A percentile compares a stretch with the other conserved stretches of the same genome.
Conservation (phyloP, 2,113 vertebrate genomes). For the Trogon surrucura region DNA sequence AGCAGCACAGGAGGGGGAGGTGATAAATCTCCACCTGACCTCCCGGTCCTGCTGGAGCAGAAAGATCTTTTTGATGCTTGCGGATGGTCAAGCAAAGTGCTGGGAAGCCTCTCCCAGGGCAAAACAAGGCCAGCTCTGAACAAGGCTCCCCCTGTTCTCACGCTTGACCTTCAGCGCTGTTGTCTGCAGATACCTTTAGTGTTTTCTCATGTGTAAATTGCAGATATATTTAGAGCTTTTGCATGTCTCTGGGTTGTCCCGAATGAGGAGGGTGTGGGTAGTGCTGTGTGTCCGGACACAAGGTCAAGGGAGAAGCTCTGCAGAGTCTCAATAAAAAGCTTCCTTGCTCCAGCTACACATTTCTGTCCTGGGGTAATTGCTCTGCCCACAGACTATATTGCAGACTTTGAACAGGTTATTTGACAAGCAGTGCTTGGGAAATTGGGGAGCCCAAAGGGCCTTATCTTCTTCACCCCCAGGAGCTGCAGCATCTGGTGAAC, state of each 20-base stretch:
- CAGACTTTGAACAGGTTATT: background rate
- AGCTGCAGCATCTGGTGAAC: background rate
- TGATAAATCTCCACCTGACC: background rate
- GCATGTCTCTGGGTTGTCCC: background rate
- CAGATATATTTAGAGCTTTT: background rate
- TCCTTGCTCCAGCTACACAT: background rate
- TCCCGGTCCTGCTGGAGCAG: background rate
- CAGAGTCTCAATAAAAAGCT: background rate
- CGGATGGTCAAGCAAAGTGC: background rate
- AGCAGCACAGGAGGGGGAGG: accelerated
- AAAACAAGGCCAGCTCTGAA: background rate
- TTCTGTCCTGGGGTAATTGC: background rate
- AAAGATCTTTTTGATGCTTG: background rate
- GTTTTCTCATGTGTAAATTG: background rate
- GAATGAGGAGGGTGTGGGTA: background rate
- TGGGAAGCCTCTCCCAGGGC: background rate
- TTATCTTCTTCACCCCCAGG: background rate
- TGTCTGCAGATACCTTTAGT: background rate
- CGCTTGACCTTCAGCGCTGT: background rate
- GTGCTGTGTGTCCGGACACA: accelerated
- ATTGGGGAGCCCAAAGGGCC: background rate
- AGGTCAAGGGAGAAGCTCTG: background rate
- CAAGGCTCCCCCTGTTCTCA: background rate
- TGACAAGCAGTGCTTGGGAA: background rate
- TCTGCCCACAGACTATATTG: background rate